phyloP scores from a whole-genome alignment of 2,113 vertebrate genomes.

The Arothron firmamentum region DNA sequence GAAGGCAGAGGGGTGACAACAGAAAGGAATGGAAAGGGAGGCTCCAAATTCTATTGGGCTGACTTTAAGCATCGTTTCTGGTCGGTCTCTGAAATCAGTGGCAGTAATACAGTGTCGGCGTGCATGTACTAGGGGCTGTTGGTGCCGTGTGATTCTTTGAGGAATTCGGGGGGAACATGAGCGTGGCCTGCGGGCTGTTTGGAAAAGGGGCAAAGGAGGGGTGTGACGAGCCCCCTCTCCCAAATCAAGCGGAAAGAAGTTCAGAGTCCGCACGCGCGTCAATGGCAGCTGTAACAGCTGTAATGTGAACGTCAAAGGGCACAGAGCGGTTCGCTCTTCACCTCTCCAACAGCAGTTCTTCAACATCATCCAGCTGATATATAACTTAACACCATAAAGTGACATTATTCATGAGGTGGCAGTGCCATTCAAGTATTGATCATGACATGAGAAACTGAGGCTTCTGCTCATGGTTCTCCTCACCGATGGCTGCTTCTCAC shows the following conservation, averaged over 20 bases:
- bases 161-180: slow-evolving; percentile 31
- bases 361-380: slow-evolving; percentile 39
- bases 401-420: slow-evolving; percentile 27
- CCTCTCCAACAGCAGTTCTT: slow-evolving; percentile 1
- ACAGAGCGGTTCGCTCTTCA: background rate
- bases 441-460: slow-evolving; percentile 17
- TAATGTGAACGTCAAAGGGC: slow-evolving; percentile 2
- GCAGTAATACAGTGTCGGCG: slow-evolving; percentile 31
- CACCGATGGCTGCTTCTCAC: slow-evolving; percentile 8
- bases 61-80: slow-evolving; percentile 39
- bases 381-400: slow-evolving; percentile 23
- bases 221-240: slow-evolving; percentile 7
- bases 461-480: slow-evolving; percentile 20
- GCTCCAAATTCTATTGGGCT: slow-evolving; percentile 57
- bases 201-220: slow-evolving; percentile 13
- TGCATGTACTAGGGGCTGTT: background rate
- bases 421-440: slow-evolving; percentile 3
- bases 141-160: slow-evolving; percentile 2
- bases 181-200: slow-evolving; percentile 25
- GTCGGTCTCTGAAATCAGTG: slow-evolving; percentile 43
- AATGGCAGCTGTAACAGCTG: slow-evolving; percentile 2
- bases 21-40: slow-evolving; percentile 34
- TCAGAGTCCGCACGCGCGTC: slow-evolving; percentile 15
- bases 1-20: slow-evolving; percentile 36
- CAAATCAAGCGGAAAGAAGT: slow-evolving; percentile 15